Conservation (phyloP, 1,140 invertebrate species). For the Nautilus pompilius region DNA sequence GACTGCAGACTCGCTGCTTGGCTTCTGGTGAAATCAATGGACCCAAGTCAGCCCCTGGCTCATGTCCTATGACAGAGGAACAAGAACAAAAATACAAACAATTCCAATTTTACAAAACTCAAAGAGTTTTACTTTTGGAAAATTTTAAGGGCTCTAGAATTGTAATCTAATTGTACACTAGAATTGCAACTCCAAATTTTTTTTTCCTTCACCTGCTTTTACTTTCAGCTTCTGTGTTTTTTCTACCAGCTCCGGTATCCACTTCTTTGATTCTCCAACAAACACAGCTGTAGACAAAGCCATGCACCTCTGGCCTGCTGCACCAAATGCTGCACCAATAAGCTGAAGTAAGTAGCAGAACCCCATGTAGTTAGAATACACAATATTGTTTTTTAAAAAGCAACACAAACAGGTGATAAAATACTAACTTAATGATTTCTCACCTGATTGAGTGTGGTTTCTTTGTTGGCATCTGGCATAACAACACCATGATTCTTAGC, state of each 20-base stretch:
- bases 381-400: background rate
- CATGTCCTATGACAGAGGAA: constrained; percentile 65
- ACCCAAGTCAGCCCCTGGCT: constrained; percentile 91
- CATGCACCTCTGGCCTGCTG: constrained; percentile 92
- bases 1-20: constrained; percentile 79
- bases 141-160: background rate
- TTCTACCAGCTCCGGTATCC: constrained; percentile 90
- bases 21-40: constrained; percentile 93
- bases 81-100: background rate
- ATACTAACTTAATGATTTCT: constrained; percentile 6
- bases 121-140: background rate
- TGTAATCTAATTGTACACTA: too few relatives aligned
- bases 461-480: constrained; percentile 96
- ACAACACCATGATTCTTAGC: constrained; percentile 99
- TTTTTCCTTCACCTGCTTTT: constrained; percentile 70
- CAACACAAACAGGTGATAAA: background rate
- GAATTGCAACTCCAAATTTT: too few relatives aligned
- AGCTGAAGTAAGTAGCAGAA: too few relatives aligned
- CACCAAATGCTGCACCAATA: constrained; percentile 93
- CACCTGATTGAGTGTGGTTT: constrained; percentile 79
- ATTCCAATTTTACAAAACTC: background rate
- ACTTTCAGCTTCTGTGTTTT: constrained; percentile 88
- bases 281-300: constrained; percentile 95
- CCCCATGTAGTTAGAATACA: too few relatives aligned
- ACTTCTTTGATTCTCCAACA: constrained; percentile 89